Evolutionary conservation across 2,888 invertebrate genomes (phyloP).

Genomic region (Pammene aurita): DNA sequence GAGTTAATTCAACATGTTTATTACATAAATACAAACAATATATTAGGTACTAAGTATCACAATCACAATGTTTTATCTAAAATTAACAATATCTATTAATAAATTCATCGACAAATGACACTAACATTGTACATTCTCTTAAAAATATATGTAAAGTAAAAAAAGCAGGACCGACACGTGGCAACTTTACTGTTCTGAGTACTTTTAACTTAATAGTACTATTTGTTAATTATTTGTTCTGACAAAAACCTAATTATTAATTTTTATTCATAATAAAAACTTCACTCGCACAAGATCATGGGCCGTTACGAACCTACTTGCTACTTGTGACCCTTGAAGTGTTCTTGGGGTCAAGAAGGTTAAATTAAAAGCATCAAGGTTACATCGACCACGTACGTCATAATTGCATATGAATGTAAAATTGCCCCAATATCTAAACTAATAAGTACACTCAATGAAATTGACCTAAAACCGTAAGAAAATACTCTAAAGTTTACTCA

Average conservation of each 20-base stretch:
- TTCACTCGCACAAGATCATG: not conserved
- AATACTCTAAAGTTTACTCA: not conserved
- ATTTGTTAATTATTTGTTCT: not conserved
- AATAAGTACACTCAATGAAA: not conserved
- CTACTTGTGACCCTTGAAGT: no score
- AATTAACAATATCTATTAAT: conserved; percentile 11
- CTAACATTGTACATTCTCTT: conserved; percentile 38
- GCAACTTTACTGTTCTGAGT: conserved; percentile 2
- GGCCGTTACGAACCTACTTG: no score
- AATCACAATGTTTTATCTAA: conserved; percentile 33
- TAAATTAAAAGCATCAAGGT: no score
- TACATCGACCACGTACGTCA: no score
- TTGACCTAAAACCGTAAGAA: not conserved
- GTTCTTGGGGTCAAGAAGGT: no score
- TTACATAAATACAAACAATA: conserved; percentile 35
- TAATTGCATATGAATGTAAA: no score
- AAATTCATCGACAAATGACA: conserved; percentile 25
- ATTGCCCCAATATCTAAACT: no score
- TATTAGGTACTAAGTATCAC: conserved; percentile 39
- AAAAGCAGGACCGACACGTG: conserved; percentile 13
- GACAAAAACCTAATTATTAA: not conserved
- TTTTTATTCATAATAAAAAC: not conserved
- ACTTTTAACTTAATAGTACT: not conserved
- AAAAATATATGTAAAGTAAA: conserved; percentile 25
- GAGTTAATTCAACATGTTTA: conserved; percentile 29